Conservation (phyloP, 2,888 invertebrate genomes). For the Tipula unca region DNA sequence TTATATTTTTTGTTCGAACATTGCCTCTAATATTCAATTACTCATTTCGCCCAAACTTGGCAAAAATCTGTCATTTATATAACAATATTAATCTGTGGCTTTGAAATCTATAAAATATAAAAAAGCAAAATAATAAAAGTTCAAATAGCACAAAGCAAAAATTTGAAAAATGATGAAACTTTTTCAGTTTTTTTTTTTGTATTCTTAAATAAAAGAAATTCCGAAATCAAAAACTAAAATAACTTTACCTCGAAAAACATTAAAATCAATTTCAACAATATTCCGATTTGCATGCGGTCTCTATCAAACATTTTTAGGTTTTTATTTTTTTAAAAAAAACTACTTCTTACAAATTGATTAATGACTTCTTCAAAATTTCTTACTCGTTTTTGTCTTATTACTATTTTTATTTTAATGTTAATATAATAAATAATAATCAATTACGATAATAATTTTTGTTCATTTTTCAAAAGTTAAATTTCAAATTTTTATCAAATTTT, state of each 20-base stretch:
- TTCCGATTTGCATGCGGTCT: slow-evolving; percentile 18
- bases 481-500: slow-evolving; percentile 2
- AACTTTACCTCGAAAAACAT: neutral
- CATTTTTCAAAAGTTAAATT: slow-evolving; percentile 17
- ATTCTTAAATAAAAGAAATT: slow-evolving; percentile 14
- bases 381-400: neutral
- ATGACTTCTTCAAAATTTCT: slow-evolving; percentile 14
- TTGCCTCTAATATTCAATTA: neutral
- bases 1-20: neutral
- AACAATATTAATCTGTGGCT: slow-evolving; percentile 8
- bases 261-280: slow-evolving; percentile 14
- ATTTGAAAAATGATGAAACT: slow-evolving; percentile 14
- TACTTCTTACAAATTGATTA: slow-evolving; percentile 8
- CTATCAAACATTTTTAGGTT: neutral
- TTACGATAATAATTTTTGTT: slow-evolving; percentile 16
- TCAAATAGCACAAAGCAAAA: slow-evolving; percentile 14
- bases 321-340: neutral
- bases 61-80: slow-evolving; percentile 14
- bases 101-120: neutral
- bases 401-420: slow-evolving; percentile 10
- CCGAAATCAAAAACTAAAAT: neutral
- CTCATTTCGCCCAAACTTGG: slow-evolving; percentile 14
- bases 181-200: neutral
- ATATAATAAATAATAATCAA: slow-evolving; percentile 17
- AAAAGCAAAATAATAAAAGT: slow-evolving; percentile 1